These are phyloP conservation scores for Heptranchias perlo DNA, from an alignment of 2,113 vertebrate genomes.

Conservation along the genomic window DNA sequence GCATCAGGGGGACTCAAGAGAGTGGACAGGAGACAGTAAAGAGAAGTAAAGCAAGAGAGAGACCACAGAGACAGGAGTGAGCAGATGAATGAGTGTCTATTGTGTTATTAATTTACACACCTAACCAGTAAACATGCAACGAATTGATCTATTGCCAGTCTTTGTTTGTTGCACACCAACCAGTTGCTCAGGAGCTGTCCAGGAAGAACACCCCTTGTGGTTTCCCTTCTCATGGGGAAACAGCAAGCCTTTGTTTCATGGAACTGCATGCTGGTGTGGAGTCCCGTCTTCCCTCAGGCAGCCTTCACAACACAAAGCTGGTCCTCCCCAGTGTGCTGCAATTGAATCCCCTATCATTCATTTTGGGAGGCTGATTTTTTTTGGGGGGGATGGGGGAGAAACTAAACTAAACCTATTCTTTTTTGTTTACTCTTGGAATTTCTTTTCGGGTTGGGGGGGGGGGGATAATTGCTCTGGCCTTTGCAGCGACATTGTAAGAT, in stretches of 20 bases:
- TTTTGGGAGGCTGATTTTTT: background rate
- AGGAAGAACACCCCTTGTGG: background rate
- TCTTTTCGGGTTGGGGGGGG: background rate
- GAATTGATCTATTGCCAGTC: background rate
- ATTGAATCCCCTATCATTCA: background rate
- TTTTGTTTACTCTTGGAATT: background rate
- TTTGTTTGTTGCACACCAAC: background rate
- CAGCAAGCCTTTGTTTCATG: background rate
- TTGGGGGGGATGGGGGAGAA: background rate
- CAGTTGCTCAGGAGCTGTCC: background rate
- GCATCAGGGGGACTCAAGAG: background rate
- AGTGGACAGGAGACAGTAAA: background rate
- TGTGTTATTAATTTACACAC: background rate
- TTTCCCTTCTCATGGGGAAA: background rate
- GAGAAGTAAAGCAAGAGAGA: background rate
- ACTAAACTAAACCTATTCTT: background rate
- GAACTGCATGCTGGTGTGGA: background rate
- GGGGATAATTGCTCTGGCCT: too few relatives aligned
- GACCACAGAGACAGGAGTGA: background rate
- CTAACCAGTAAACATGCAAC: background rate
- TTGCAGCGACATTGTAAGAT: background rate
- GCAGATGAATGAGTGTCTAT: background rate
- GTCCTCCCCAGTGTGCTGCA: background rate
- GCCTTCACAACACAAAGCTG: background rate
- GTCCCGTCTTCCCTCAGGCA: background rate